Base-by-base conservation (phyloP, 2,113 vertebrate genomes). In the Calidris pygmaea region DNA sequence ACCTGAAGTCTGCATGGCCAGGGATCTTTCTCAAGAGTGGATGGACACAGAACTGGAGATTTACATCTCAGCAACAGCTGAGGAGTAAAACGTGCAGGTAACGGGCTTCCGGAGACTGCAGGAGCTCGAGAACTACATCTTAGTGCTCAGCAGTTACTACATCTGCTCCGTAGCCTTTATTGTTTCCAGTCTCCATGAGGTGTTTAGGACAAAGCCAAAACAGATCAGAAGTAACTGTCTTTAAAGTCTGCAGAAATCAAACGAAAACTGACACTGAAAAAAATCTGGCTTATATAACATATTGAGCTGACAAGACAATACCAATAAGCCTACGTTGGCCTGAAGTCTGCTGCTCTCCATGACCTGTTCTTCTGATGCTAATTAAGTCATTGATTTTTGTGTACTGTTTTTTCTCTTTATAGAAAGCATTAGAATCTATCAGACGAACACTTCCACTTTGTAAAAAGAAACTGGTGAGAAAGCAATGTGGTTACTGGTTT, bases 231-330 rank as follows among this genome's bases (percentile, higher is more conserved):
- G 70, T 85, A 94, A 95, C 91, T 66, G 83, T 80, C 66, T 73
- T 93, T 90, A 48, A 85, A 93, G 86, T 87, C 80, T 84, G 37
- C 30, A 79, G 79, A 94, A 90, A 96, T 86, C 91, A 98, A 87
- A 96, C 73, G 50, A 97, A 96, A 97, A 96, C 45, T 56, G 91
- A 77, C 60, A 85, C 62, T 56, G 85, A 95, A 97, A 93, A 96
- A 88, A 58, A 73, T 56, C 50, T 50, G 67, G 50, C 81, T 97
- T 97, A 97, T 41, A 58, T 96, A 96, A 97, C 55, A 62, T 65
- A 96, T 95, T 9, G 89, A 94, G 92, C 84, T 86, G 89, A 93
- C 55, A 92, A 94, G 84, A 89, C 90, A 88, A 93, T 59, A 93
- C 90, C 83, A 96, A 97, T 95, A 93, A 95, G 84, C 78, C 52